A percentile compares a stretch with the other conserved stretches of the same genome.
phyloP scores from a whole-genome alignment of 2,888 invertebrate species.

The Prosopocoilus inquinatus region DNA sequence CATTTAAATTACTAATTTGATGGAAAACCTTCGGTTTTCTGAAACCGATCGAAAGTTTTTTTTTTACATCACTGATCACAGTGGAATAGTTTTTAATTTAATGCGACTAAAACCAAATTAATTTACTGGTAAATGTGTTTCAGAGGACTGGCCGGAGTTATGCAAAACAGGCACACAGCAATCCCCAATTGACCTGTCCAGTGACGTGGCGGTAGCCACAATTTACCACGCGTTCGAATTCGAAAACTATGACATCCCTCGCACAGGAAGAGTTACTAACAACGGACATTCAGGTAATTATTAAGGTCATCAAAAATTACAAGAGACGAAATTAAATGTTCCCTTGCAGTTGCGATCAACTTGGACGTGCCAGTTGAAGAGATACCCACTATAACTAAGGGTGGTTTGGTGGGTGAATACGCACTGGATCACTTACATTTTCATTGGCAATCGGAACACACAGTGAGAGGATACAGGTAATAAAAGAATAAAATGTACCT shows the following conservation, averaged over 20 bases:
- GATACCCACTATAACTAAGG: constrained; percentile 53
- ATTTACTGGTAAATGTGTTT: constrained; percentile 14
- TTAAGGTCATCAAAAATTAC: background rate
- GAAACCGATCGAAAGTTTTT: no score
- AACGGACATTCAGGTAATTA: constrained; percentile 69
- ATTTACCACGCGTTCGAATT: constrained; percentile 55
- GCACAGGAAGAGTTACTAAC: constrained; percentile 57
- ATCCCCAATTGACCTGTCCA: constrained; percentile 72
- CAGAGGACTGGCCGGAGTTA: constrained; percentile 61
- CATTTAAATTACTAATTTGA: no score
- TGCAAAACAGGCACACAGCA: constrained; percentile 64
- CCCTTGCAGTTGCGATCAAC: constrained; percentile 41
- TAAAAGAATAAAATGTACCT: background rate
- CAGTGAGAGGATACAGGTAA: constrained; percentile 59
- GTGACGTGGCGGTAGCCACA: constrained; percentile 55
- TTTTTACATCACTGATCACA: no score
- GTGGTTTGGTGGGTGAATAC: constrained; percentile 59
- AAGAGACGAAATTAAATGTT: background rate
- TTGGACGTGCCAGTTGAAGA: constrained; percentile 32
- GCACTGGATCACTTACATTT: constrained; percentile 74
- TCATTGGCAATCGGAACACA: constrained; percentile 85
- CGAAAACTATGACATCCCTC: constrained; percentile 55
- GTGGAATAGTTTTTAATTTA: no score
- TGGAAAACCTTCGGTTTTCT: no score
- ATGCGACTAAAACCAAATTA: no score